Base-by-base conservation (phyloP, 2,113 vertebrate genomes). In the Gopherus flavomarginatus region DNA sequence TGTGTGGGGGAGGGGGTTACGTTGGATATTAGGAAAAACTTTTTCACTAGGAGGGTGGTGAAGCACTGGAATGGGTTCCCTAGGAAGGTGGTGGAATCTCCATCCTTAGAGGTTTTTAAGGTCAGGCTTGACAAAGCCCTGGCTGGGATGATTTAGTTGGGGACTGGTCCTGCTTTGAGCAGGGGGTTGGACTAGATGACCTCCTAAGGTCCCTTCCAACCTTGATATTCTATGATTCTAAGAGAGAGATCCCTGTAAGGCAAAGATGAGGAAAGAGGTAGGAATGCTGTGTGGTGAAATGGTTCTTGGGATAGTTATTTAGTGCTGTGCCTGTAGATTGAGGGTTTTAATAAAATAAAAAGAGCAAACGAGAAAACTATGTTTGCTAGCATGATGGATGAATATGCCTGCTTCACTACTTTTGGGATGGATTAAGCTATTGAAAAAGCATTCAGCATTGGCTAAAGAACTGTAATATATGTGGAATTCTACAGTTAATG, bases 351-450 rank as follows among this genome's bases (percentile, higher is more conserved):
- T 97, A 96, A 97, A 95, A 97, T 90, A 96, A 95, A 95, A 97
- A 96, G 88, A 97, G 81, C 81, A 96, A 42, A 92, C 85, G 81
- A 94, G 57, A 96, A 97, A 90, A 90, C 82, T 94, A 24, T 85
- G 44, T 94, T 87, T 53, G 31, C 50, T 65, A 75, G 83, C 92
- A 87, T 97, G 97, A 98, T 97, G 84, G 93, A 98, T 96, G 97
- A 95, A 75, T 92, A 42, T 95, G 85, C 95, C 87, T 96, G 72
- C 78, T 96, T 91, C 24, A 54, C 89, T 96, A 95, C 95, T 98
- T 97, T 75, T 93, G 94, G 96, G 96, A 98, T 98, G 89, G 96
- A 98, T 98, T 96, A 98, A 97, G 93, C 95, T 97, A 96, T 97
- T 97, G 96, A 96, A 96, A 97, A 98, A 97, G 81, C 93, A 95